phyloP scores from a whole-genome alignment of 2,888 invertebrate species.

The Coremacera marginata region DNA sequence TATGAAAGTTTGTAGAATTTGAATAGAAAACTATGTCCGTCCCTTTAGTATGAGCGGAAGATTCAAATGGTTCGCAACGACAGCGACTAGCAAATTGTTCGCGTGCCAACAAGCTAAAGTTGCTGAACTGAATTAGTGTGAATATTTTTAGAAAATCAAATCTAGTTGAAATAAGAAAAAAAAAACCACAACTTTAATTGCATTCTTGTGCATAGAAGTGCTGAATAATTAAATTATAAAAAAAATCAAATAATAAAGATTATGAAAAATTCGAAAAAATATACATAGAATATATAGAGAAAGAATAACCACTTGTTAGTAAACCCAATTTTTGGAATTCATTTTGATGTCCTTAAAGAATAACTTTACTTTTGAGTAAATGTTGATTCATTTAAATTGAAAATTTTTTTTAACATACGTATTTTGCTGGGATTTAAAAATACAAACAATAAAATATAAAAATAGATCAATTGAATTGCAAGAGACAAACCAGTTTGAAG shows the following conservation, averaged over 20 bases:
- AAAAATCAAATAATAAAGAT: not conserved
- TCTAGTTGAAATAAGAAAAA: conserved; percentile 6
- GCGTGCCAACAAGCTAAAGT: not conserved
- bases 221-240: not conserved
- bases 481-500: not conserved
- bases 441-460: not conserved
- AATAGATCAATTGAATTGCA: not conserved
- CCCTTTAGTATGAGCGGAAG: conserved; percentile 17
- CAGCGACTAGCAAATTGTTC: conserved; percentile 7
- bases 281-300: not conserved
- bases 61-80: conserved; percentile 12
- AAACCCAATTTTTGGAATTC: too few species aligned
- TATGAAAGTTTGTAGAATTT: conserved; percentile 28
- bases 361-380: not conserved
- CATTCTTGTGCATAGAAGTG: not conserved
- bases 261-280: not conserved
- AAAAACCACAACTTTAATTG: not conserved
- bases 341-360: not conserved
- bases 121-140: conserved; percentile 26
- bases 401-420: not conserved
- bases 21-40: not conserved
- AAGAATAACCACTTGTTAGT: too few species aligned
- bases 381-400: not conserved
- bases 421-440: not conserved
- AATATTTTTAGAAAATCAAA: conserved; percentile 48